Percentiles rank a stretch among this genome's conserved stretches.
phyloP scores from a whole-genome alignment of 2,888 invertebrate species.

The Drosophila phalerata region DNA sequence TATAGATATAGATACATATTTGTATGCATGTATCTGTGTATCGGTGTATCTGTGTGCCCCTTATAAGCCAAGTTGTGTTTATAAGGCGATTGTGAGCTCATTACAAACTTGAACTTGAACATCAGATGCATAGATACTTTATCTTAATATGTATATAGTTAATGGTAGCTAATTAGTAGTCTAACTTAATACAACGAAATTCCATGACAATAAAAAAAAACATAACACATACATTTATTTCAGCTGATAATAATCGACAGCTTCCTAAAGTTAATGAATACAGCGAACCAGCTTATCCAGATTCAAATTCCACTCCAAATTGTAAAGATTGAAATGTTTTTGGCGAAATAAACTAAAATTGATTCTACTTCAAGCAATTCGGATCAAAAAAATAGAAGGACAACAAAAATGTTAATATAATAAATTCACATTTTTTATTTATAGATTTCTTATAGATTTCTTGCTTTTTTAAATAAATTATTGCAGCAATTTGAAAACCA shows the following conservation, averaged over 20 bases:
- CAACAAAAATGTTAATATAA: too few species aligned
- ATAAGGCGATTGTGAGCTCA: slow-evolving; percentile 33
- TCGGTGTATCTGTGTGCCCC: slow-evolving; percentile 13
- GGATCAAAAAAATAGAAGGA: not conserved
- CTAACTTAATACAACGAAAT: not conserved
- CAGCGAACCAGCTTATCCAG: slow-evolving; percentile 40
- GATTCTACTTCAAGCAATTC: not conserved
- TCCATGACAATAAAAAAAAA: slow-evolving; percentile 8
- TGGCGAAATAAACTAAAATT: not conserved
- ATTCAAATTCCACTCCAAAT: slow-evolving; percentile 10
- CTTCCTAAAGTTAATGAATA: slow-evolving; percentile 35
- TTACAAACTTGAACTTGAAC: slow-evolving; percentile 50
- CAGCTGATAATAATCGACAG: slow-evolving; percentile 25
- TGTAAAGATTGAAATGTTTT: not conserved
- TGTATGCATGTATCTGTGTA: slow-evolving; percentile 4
- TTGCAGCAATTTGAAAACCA: not conserved
- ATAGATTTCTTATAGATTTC: too few species aligned
- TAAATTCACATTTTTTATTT: too few species aligned
- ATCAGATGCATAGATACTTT: slow-evolving; percentile 9
- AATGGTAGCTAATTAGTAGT: slow-evolving; percentile 37
- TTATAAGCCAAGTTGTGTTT: slow-evolving; percentile 37
- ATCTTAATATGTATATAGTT: not conserved
- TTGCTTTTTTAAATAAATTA: not conserved
- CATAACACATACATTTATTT: slow-evolving; percentile 16
- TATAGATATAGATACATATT: not conserved